Evolutionary conservation across 2,113 vertebrate species (phyloP).

Genomic region (Oreochromis spilurus): DNA sequence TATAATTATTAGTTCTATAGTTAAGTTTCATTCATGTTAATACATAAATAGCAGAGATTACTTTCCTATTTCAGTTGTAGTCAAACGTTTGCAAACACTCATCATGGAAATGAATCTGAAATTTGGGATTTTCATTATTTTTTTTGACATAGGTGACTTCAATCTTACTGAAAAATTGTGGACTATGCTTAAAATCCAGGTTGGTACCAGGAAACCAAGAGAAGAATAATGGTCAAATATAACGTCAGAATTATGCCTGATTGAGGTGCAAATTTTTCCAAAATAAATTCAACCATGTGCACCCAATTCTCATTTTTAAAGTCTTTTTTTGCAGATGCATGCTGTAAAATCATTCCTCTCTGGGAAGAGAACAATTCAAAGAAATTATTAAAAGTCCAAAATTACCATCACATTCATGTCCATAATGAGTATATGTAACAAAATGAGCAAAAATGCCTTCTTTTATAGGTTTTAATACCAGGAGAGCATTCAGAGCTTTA

Average conservation of each 20-base stretch:
- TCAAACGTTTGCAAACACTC: neutral
- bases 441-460: neutral
- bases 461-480: neutral
- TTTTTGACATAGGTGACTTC: neutral
- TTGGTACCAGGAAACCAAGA: neutral
- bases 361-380: neutral
- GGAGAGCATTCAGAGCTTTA: neutral
- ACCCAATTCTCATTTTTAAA: neutral
- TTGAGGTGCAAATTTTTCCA: neutral
- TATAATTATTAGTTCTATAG: neutral
- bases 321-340: neutral
- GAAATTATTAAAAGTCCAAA: neutral
- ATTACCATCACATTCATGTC: neutral
- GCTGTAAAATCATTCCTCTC: neutral
- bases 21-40: neutral
- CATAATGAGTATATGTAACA: neutral
- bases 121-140: neutral
- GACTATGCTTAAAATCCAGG: neutral
- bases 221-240: neutral
- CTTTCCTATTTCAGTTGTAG: rapidly evolving
- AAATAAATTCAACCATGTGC: neutral
- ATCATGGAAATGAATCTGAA: neutral
- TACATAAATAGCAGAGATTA: neutral
- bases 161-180: neutral
- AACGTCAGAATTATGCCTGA: neutral